A percentile compares a stretch with the other conserved stretches of the same genome.
phyloP scores from a whole-genome alignment of 2,888 invertebrate species.

The Alcis repandata region DNA sequence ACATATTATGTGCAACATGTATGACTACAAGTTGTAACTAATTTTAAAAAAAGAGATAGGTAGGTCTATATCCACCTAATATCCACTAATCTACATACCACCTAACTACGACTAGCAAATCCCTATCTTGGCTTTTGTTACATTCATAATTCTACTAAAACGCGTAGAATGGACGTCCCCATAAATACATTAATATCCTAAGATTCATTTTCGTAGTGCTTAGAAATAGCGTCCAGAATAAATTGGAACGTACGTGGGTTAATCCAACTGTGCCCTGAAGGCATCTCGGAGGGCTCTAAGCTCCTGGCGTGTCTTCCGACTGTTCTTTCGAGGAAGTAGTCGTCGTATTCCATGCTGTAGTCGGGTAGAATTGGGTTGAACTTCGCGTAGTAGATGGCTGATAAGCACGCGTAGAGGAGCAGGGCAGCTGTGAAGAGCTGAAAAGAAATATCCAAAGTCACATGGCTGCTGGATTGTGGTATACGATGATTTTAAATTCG shows the following conservation, averaged over 20 bases:
- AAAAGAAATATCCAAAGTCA: constrained; percentile 53
- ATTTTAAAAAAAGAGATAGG: neutral
- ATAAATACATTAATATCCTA: constrained; percentile 21
- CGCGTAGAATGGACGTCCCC: constrained; percentile 1
- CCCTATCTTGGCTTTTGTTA: no score
- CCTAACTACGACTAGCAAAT: neutral
- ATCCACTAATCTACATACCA: no score
- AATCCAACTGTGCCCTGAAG: constrained; percentile 84
- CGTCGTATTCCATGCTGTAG: constrained; percentile 91
- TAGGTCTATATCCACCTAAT: neutral
- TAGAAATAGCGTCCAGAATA: constrained; percentile 87
- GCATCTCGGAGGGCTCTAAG: constrained; percentile 69
- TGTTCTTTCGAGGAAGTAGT: constrained; percentile 90
- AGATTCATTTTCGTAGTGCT: constrained; percentile 71
- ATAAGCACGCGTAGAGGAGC: constrained; percentile 93
- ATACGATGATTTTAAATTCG: no score
- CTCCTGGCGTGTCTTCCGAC: constrained; percentile 83
- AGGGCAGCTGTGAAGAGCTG: constrained; percentile 93
- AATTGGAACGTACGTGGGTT: constrained; percentile 89
- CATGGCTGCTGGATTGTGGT: neutral
- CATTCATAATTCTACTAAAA: neutral
- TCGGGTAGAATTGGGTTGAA: constrained; percentile 94
- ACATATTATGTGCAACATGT: no score
- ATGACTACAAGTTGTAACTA: neutral
- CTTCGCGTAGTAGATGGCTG: constrained; percentile 95